Evolutionary conservation across 2,113 vertebrate species (phyloP), one percentile per base, ranked within the genome.

Genomic region (Prunella fulvescens): DNA sequence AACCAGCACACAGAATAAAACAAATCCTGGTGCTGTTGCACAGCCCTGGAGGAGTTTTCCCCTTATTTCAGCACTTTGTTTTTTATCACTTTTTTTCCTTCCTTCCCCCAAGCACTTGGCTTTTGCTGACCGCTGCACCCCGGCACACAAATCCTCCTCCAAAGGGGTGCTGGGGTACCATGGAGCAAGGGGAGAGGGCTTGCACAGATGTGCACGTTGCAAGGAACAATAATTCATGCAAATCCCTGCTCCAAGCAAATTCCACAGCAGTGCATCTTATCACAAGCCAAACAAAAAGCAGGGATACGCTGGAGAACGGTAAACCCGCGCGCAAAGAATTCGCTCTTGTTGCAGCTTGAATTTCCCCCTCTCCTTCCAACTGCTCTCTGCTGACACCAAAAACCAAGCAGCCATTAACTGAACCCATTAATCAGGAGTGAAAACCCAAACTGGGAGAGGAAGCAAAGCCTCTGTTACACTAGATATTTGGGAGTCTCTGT

Each of bases 241-340:
- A 97, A 96, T 93, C 92, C 87, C 81, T 50, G 94, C 96, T 97
- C 94, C 94, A 48, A 97, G 96, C 94, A 88, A 89, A 96, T 95
- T 95, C 96, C 95, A 93, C 79, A 66, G 91, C 6, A 17, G 69
- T 0, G 79, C 84, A 95, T 90, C 95, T 94, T 80, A 95, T 91
- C 81, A 0, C 42, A 10, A 95, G 95, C 93, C 94, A 97, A 94
- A 73, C 84, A 70, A 72, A 89, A 80, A 80, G 85, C 1, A 47
- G 6, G 58, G 57, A 62, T 50, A 54, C 19, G 11, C 53, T 2
- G 9, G 76, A 91, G 90, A 88, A 69, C 5, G 1, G 13, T 18
- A 65, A 94, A 73, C 5, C 66, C 67, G 18, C 1, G 10, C 10
- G 62, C 47, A 73, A 95, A 90, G 92, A 91, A 92, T 94, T 13